These are phyloP conservation scores for Choloepus hoffmanni DNA, from an alignment of 2,113 vertebrate genomes.

Conservation along the genomic window DNA sequence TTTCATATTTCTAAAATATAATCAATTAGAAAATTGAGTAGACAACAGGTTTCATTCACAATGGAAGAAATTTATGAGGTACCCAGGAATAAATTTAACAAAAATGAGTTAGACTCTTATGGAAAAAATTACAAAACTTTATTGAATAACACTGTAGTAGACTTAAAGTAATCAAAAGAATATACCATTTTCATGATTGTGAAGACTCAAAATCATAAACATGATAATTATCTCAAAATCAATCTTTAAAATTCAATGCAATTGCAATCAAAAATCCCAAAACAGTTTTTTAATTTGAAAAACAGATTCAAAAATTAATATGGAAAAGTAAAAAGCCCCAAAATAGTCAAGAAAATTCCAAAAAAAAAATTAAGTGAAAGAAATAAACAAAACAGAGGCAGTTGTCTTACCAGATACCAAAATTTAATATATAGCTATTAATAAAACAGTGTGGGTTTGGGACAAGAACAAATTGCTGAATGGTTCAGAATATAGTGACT, in stretches of 20 bases:
- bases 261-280: neutral
- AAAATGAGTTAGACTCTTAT: neutral
- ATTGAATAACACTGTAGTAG: neutral
- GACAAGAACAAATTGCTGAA: neutral
- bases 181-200: neutral
- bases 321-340: neutral
- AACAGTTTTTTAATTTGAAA: neutral
- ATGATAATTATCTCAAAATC: neutral
- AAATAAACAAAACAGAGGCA: neutral
- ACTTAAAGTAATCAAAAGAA: neutral
- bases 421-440: neutral
- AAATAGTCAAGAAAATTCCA: neutral
- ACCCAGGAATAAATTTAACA: constrained; percentile 9
- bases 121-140: neutral
- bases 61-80: neutral
- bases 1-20: constrained; percentile 10
- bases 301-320: neutral
- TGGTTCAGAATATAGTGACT: neutral
- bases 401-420: neutral
- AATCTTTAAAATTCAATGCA: neutral
- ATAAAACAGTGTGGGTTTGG: neutral
- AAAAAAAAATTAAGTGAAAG: constrained; percentile 30
- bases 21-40: neutral
- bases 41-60: neutral
- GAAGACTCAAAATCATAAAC: neutral